Base-by-base conservation (phyloP, 2,888 invertebrate genomes). In the Sympetrum striolatum region DNA sequence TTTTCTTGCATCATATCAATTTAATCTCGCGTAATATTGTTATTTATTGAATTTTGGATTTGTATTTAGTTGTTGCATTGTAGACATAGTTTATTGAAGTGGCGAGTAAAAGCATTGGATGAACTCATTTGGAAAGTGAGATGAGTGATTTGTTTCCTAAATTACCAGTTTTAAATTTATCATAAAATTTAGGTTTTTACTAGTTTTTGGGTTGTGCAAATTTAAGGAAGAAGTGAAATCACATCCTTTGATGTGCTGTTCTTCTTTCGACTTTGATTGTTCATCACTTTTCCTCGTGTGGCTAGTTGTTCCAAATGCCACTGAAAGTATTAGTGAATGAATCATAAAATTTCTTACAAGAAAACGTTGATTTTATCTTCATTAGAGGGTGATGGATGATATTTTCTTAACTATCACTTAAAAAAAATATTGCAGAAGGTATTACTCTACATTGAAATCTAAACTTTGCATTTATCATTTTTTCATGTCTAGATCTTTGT, bases 11-110 rank as follows among this genome's bases (percentile, higher is more conserved):
- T 86, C 86, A 86, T 86, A 86, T 86, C 86, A 86, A 80, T 64
- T 60, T 37, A 86, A 64, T 37, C 60, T 86, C 60, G 37, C 60
- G 37, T 86, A 86, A 86, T 86, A 53, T 86, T 86, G 86, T 86
- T 60, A 86, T 86, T 86, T 86, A 86, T 86, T 86, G 60, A 86
- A 86, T 86, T 86, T 86, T 31, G 60, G 60, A 86, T 86, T 86
- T 86, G 37, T 86, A 86, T 86, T 86, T 86, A 86, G 86, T 86
- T 86, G 86, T 86, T 86, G 60, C 86, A 60, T 60, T 86, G 58
- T 86, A 64, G 86, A 86, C 86, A 64, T 86, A 86, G 86, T 86
- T 60, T 86, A 86, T 86, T 58, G 86, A 60, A 60, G 86, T 86
- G 60, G 86, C 37, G 60, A 86, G 35, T 60, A 31, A 5, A 86